A percentile compares a stretch with the other conserved stretches of the same genome.
phyloP scores from a whole-genome alignment of 2,888 invertebrate genomes.

The Tenthredo amoena region DNA sequence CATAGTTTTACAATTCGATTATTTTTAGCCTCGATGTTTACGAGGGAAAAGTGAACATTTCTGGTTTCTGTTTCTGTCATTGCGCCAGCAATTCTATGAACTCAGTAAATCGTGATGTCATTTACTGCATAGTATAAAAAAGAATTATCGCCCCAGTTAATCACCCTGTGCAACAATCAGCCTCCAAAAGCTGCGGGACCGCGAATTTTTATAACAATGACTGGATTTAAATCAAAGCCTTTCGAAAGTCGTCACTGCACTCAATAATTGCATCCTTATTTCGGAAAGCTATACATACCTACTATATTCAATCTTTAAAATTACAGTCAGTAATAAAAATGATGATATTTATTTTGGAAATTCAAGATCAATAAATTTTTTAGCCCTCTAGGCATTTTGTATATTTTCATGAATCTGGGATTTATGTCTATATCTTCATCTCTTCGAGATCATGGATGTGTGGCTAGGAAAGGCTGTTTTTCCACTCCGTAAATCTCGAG shows the following conservation, averaged over 20 bases:
- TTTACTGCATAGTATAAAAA: background rate
- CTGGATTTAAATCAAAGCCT: background rate
- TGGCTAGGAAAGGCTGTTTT: conserved; percentile 9
- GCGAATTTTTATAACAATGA: background rate
- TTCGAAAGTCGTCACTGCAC: background rate
- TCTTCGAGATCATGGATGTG: background rate
- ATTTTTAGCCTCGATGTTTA: conserved; percentile 54
- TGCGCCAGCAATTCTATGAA: conserved; percentile 39
- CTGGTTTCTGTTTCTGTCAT: conserved; percentile 54
- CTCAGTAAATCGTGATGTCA: conserved; percentile 32
- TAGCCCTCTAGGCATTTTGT: background rate
- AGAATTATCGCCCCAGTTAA: background rate
- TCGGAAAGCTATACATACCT: background rate
- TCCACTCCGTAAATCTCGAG: conserved; percentile 7
- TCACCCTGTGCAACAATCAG: conserved; percentile 5
- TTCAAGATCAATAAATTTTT: background rate
- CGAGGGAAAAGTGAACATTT: conserved; percentile 47
- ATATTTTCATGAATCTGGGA: background rate
- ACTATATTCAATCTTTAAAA: background rate
- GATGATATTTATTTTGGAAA: background rate
- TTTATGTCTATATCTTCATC: background rate
- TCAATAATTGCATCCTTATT: background rate
- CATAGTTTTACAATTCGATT: conserved; percentile 51
- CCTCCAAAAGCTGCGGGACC: background rate
- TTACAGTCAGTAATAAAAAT: background rate